Percentiles rank a stretch among this genome's conserved stretches.
phyloP scores from a whole-genome alignment of 2,113 vertebrate genomes.

The Zosterops japonicus region DNA sequence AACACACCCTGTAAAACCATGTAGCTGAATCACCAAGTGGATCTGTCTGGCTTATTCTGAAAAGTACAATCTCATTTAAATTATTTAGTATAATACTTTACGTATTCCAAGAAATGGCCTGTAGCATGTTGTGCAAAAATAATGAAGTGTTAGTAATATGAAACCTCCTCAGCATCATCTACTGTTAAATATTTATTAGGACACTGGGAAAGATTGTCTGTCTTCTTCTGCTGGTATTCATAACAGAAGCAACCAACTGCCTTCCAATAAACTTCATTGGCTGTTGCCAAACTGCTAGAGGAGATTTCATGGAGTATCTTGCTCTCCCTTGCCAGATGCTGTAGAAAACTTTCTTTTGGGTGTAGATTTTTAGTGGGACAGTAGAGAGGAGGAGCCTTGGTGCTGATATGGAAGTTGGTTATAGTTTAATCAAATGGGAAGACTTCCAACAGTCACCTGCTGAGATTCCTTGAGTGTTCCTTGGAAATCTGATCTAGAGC shows the following conservation, averaged over 20 bases:
- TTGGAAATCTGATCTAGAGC: background rate
- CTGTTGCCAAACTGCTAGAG: background rate
- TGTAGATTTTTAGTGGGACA: background rate
- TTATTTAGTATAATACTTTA: conserved; percentile 41
- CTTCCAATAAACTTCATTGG: background rate
- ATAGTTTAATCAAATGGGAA: background rate
- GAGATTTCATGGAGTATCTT: background rate
- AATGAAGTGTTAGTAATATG: conserved; percentile 7
- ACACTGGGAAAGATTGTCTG: background rate
- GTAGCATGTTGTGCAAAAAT: conserved; percentile 29
- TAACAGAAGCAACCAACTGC: background rate
- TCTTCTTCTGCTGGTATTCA: background rate
- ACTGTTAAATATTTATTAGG: conserved; percentile 38
- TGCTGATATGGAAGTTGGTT: background rate
- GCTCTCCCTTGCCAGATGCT: background rate
- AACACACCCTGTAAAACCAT: conserved; percentile 21
- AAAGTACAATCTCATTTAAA: conserved; percentile 40
- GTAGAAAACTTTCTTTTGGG: background rate
- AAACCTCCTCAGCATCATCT: conserved; percentile 18
- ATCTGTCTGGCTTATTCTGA: conserved; percentile 38
- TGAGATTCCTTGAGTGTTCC: background rate
- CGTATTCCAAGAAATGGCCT: conserved; percentile 27
- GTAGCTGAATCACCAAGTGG: conserved; percentile 28
- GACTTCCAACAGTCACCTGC: background rate
- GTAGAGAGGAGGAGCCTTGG: background rate